phyloP scores from a whole-genome alignment of 2,888 invertebrate genomes.

The Zelleria hepariella region DNA sequence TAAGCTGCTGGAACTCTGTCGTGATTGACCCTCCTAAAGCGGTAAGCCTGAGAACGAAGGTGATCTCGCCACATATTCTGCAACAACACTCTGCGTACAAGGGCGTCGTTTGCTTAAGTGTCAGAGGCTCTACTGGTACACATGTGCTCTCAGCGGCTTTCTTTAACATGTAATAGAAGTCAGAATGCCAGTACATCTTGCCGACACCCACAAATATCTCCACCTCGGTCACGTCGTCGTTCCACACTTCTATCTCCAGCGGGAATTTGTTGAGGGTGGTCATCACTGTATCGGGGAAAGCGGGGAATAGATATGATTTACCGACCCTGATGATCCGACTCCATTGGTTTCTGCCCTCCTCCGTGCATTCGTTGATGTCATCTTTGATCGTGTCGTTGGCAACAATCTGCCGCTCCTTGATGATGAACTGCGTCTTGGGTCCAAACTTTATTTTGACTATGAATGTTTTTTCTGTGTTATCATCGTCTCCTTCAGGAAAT shows the following conservation, averaged over 20 bases:
- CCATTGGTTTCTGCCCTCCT: slow-evolving; percentile 49
- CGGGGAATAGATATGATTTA: slow-evolving; percentile 69
- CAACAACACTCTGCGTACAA: slow-evolving; percentile 48
- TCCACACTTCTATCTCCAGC: slow-evolving; percentile 62
- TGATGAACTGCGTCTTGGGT: slow-evolving; percentile 59
- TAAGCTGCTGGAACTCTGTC: slow-evolving; percentile 57
- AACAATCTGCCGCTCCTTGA: slow-evolving; percentile 58
- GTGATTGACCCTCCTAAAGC: slow-evolving; percentile 61
- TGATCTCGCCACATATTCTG: slow-evolving; percentile 49
- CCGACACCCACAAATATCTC: slow-evolving; percentile 56
- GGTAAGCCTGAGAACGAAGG: slow-evolving; percentile 59
- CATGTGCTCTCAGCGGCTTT: slow-evolving; percentile 30
- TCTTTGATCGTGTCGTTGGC: slow-evolving; percentile 30
- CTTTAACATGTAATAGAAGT: slow-evolving; percentile 63
- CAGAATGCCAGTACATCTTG: slow-evolving; percentile 54
- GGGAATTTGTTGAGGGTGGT: slow-evolving; percentile 56
- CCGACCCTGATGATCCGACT: slow-evolving; percentile 55
- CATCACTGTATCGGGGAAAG: slow-evolving; percentile 56
- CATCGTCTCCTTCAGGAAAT: slow-evolving; percentile 37
- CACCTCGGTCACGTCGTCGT: slow-evolving; percentile 48
- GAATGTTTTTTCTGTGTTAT: slow-evolving; percentile 47
- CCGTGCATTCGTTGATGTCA: slow-evolving; percentile 33
- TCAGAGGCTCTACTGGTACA: slow-evolving; percentile 39
- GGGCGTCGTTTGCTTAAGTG: slow-evolving; percentile 38
- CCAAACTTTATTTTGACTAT: slow-evolving; percentile 62